Base-by-base conservation (phyloP, 2,888 invertebrate species). In the Drosophila atripex region DNA sequence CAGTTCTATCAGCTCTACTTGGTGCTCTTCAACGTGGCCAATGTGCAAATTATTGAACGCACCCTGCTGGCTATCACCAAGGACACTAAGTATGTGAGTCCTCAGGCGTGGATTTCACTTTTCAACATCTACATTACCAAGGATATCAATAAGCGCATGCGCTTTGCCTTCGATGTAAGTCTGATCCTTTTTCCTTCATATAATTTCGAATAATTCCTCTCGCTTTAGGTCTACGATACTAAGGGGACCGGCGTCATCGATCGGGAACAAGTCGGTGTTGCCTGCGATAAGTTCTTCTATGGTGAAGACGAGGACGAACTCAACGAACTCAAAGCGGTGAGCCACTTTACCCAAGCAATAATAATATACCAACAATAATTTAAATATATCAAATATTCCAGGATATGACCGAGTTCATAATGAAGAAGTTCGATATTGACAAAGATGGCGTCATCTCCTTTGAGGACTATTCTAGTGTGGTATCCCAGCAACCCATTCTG, bases 391-490 rank as follows among this genome's bases (percentile, higher is more conserved):
- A 39, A 18, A 18, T 38, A 41, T 41, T 38, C 0, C 35, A 95
- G 93, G 96, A 96, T 85, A 92, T 96, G 86, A 94, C 95, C 1
- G 95, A 95, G 77, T 93, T 95, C 18, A 92, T 95, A 78, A 91
- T 95, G 12, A 95, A 94, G 85, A 94, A 95, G 86, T 94, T 96
- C 93, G 96, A 96, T 83, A 72, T 92, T 0, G 96, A 97, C 85
- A 92, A 94, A 68, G 96, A 96, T 84, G 95, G 95, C 0, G 92
- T 94, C 59, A 94, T 96, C 23, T 95, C 94, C 14, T 94, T 93
- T 75, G 88, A 88, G 9, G 88, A 88, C 49, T 89, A 95, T 86
- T 92, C 93, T 41, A 89, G 92, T 12, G 93, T 95, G 0, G 95
- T 96, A 0, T 75, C 91, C 30, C 92, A 93, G 52, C 94, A 95